These are phyloP conservation scores for Sphaerophoria taeniata DNA, from an alignment of 2,888 invertebrate genomes.

Conservation along the genomic window DNA sequence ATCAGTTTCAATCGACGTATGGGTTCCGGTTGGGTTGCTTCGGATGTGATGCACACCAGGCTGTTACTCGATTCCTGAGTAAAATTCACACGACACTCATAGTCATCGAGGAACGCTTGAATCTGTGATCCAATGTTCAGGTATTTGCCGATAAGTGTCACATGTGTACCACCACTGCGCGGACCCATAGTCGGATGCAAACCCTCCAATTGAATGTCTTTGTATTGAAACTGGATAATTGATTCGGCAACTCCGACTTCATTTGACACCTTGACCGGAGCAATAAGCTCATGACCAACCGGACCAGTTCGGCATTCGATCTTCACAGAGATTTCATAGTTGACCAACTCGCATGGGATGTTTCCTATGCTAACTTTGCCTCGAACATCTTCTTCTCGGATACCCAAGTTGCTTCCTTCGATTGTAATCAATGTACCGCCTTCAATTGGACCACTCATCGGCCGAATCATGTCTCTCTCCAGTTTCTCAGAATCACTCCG, in stretches of 20 bases:
- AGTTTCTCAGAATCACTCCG: no score
- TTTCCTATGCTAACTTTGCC: slow-evolving; percentile 96
- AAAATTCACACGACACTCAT: slow-evolving; percentile 93
- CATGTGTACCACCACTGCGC: slow-evolving; percentile 96
- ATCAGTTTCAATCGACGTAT: slow-evolving; percentile 89
- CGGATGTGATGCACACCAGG: slow-evolving; percentile 93
- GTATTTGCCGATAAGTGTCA: slow-evolving; percentile 95
- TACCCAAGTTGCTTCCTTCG: slow-evolving; percentile 97
- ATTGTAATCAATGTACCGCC: slow-evolving; percentile 98
- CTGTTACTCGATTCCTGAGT: slow-evolving; percentile 94
- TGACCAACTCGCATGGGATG: slow-evolving; percentile 93
- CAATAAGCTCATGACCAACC: slow-evolving; percentile 89
- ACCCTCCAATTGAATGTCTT: slow-evolving; percentile 91
- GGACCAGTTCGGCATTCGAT: slow-evolving; percentile 95
- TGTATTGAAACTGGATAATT: slow-evolving; percentile 94
- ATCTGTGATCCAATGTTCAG: slow-evolving; percentile 96
- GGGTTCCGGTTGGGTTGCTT: slow-evolving; percentile 87
- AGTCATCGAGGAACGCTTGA: slow-evolving; percentile 91
- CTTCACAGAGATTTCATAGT: slow-evolving; percentile 96
- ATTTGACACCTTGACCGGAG: slow-evolving; percentile 94
- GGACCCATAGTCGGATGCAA: slow-evolving; percentile 94
- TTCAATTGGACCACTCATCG: slow-evolving; percentile 97
- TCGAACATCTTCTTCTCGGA: slow-evolving; percentile 95
- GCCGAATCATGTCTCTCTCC: slow-evolving; percentile 98
- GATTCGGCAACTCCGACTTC: slow-evolving; percentile 95